Percentiles rank a stretch among this genome's conserved stretches.
These are phyloP conservation scores for Hemibagrus guttatus DNA, from an alignment of 2,797 vertebrate species.

Conservation along the genomic window DNA sequence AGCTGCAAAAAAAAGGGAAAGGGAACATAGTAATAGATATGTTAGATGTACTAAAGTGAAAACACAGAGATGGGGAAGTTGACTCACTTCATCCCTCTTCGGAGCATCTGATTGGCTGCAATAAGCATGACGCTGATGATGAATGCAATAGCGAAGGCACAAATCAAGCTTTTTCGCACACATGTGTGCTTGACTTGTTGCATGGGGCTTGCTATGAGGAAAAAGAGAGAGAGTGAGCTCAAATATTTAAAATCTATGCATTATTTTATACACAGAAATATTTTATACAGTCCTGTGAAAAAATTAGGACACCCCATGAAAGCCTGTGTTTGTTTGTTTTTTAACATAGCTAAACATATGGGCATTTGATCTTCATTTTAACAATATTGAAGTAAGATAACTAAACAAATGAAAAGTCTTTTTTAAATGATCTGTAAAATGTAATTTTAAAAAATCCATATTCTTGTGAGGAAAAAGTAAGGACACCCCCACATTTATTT, in stretches of 20 bases:
- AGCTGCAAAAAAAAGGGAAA: neutral
- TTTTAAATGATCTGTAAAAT: no score
- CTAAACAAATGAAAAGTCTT: no score
- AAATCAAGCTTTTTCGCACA: constrained; percentile 96
- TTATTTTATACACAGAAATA: neutral
- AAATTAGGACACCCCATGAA: no score
- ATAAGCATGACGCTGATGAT: constrained; percentile 99
- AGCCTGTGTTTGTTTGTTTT: no score
- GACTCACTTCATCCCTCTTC: constrained; percentile 86
- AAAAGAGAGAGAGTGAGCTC: constrained; percentile 8
- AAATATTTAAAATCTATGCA: constrained; percentile 7
- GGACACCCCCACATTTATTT: no score
- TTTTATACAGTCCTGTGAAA: no score
- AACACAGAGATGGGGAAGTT: constrained; percentile 11
- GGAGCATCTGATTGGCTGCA: constrained; percentile 96
- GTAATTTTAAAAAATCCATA: no score
- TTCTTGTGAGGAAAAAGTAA: no score
- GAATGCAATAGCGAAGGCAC: constrained; percentile 97
- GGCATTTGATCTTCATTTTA: no score
- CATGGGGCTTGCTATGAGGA: constrained; percentile 87
- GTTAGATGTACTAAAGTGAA: neutral
- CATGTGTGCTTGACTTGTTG: constrained; percentile 98
- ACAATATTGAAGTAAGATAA: no score
- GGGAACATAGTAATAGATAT: neutral
- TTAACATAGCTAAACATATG: no score